Conservation (phyloP, 2,797 vertebrate genomes). For the Smutsia gigantea region DNA sequence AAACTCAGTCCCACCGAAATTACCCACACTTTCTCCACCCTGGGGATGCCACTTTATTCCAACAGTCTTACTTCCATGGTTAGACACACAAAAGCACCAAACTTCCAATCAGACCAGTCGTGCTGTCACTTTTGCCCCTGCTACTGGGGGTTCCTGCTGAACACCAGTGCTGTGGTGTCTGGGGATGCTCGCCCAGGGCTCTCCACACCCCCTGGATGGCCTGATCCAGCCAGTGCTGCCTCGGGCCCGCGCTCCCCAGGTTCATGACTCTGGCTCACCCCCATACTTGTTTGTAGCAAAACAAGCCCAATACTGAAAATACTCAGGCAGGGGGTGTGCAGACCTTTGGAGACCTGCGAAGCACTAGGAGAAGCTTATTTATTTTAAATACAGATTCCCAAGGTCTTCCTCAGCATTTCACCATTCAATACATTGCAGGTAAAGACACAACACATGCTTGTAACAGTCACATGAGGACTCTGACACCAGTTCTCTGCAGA, state of each 20-base stretch:
- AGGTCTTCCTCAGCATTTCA: not conserved
- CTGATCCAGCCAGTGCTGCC: too few relatives aligned
- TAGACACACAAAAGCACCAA: not conserved
- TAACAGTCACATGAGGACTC: not conserved
- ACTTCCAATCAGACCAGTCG: rapidly evolving
- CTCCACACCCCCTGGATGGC: too few relatives aligned
- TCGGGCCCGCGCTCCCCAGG: too few relatives aligned
- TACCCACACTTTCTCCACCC: not conserved
- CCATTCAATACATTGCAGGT: not conserved
- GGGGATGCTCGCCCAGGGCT: not conserved
- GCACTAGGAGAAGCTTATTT: not conserved
- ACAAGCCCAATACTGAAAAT: not conserved
- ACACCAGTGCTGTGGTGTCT: rapidly evolving
- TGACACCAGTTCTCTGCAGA: not conserved
- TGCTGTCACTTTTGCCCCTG: rapidly evolving
- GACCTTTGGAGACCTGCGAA: not conserved
- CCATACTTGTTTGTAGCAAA: rapidly evolving
- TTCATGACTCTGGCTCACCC: not conserved
- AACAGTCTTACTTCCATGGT: not conserved
- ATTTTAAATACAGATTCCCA: not conserved
- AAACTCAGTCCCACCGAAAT: not conserved
- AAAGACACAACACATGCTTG: not conserved
- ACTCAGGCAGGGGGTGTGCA: not conserved
- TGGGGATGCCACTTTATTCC: not conserved
- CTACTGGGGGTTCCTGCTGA: not conserved